Evolutionary conservation across 2,113 vertebrate genomes (phyloP).

Genomic region (Gobio gobio): DNA sequence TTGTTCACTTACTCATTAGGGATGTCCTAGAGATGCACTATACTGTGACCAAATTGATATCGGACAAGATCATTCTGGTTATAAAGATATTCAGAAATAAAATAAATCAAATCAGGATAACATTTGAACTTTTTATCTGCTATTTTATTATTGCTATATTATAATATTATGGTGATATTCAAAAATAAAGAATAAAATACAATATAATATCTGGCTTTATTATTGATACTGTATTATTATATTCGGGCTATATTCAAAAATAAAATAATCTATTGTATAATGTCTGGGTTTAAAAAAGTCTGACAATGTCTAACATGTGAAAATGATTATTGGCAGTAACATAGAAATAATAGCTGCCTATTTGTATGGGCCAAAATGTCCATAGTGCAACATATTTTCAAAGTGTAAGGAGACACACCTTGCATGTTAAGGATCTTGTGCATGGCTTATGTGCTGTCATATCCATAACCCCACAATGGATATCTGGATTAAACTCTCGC

Average conservation of each 20-base stretch:
- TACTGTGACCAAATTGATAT: not conserved
- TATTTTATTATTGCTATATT: not conserved
- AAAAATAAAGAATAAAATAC: not conserved
- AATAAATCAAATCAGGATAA: not conserved
- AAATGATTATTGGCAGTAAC: not conserved
- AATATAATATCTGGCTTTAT: not conserved
- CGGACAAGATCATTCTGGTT: not conserved
- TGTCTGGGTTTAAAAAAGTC: not conserved
- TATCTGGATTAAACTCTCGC: conserved; percentile 97
- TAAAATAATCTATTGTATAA: too few species aligned
- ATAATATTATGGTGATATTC: not conserved
- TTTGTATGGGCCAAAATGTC: not conserved
- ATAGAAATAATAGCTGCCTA: not conserved
- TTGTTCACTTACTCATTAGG: not conserved
- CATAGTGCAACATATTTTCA: not conserved
- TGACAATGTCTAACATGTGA: not conserved
- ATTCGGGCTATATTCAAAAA: not conserved
- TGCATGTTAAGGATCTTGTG: conserved; percentile 99
- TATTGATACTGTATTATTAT: not conserved
- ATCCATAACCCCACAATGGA: conserved; percentile 98
- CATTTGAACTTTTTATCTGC: not conserved
- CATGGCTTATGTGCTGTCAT: conserved; percentile 95
- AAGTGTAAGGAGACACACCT: conserved; percentile 77
- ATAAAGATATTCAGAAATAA: not conserved
- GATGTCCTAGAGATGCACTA: not conserved